Evolutionary conservation across 2,113 vertebrate species (phyloP).

Genomic region (Tachuris rubrigastra): DNA sequence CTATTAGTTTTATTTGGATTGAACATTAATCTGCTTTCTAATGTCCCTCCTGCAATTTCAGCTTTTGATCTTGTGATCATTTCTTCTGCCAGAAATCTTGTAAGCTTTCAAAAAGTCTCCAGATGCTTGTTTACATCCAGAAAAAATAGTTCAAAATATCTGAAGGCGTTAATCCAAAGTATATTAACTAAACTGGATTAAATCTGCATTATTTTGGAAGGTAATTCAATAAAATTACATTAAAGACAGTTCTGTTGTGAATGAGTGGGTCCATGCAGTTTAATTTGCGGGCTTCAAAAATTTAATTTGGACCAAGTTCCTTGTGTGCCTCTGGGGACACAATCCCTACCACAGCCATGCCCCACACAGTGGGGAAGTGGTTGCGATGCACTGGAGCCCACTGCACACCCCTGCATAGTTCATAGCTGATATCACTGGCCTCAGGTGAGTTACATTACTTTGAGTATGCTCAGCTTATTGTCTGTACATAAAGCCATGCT

Average conservation of each 20-base stretch:
- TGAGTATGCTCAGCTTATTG: neutral
- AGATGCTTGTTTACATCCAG: neutral
- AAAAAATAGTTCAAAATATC: neutral
- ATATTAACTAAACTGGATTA: neutral
- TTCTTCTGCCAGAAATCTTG: neutral
- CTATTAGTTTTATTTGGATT: neutral
- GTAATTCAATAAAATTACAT: neutral
- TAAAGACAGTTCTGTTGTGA: neutral
- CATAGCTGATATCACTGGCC: neutral
- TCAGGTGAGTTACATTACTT: too few species aligned
- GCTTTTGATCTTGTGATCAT: neutral
- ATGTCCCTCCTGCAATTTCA: neutral
- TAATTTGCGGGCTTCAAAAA: neutral
- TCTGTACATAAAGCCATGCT: neutral
- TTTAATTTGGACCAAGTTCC: neutral
- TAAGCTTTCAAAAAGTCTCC: neutral
- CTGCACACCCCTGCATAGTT: neutral
- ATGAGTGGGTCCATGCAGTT: neutral
- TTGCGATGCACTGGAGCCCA: neutral
- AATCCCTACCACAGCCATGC: neutral
- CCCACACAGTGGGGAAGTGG: neutral
- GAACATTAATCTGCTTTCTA: constrained; percentile 5
- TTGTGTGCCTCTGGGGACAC: neutral
- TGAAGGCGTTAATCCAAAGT: neutral
- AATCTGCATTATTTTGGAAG: neutral